Conservation (phyloP, 2,113 vertebrate species). For the Dinomys branickii region DNA sequence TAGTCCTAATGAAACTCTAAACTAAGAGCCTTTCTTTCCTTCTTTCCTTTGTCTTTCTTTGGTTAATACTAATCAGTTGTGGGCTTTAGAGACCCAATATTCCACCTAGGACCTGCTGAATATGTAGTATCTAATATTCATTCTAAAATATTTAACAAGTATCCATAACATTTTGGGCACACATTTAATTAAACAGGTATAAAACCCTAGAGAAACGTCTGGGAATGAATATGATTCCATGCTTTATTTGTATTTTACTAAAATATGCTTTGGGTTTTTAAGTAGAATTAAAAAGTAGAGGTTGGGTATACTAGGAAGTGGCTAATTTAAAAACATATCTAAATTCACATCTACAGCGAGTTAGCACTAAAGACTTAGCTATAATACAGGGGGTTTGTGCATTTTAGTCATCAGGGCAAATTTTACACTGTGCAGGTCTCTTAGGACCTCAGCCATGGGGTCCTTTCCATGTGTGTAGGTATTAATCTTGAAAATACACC, state of each 20-base stretch:
- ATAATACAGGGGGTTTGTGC: not conserved
- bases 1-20: not conserved
- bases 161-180: conserved; percentile 20
- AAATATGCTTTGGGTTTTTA: conserved; percentile 39
- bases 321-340: conserved; percentile 14
- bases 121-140: not conserved
- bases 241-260: conserved; percentile 59
- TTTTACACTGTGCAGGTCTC: not conserved
- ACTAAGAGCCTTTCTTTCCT: not conserved
- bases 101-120: not conserved
- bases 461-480: not conserved
- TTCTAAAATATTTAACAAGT: conserved; percentile 28
- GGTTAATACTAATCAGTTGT: not conserved
- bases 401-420: not conserved
- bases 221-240: not conserved
- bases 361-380: not conserved
- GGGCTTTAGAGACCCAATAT: not conserved
- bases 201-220: conserved; percentile 1
- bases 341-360: conserved; percentile 33
- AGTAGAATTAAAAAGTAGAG: not conserved
- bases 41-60: not conserved
- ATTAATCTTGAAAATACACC: not conserved
- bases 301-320: not conserved
- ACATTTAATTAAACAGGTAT: conserved; percentile 15
- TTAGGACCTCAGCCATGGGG: not conserved